Evolutionary conservation across 2,113 vertebrate species (phyloP).

Genomic region (mouse (Mus musculus)): DNA sequence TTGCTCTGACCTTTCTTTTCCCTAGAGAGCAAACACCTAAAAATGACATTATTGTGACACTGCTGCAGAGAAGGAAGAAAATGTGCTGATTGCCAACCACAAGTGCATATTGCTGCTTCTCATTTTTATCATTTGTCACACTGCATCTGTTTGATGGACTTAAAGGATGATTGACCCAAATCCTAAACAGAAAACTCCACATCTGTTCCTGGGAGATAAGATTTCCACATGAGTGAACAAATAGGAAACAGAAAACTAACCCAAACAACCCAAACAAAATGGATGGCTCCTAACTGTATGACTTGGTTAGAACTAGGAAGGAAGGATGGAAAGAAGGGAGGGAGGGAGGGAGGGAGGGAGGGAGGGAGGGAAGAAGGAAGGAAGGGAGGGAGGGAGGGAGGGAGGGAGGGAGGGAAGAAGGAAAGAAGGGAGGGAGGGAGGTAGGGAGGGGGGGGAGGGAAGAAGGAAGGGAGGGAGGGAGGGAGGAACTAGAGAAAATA

Average conservation of each 20-base stretch:
- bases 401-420: neutral
- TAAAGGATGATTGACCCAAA: neutral
- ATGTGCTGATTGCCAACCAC: neutral
- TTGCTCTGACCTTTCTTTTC: neutral
- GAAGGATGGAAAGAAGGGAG: neutral
- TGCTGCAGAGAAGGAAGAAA: neutral
- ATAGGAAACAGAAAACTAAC: constrained; percentile 14
- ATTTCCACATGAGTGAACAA: neutral
- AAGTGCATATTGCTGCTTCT: neutral
- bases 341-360: neutral
- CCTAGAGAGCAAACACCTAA: neutral
- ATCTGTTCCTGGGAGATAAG: constrained; percentile 45
- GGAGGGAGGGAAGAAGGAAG: no score
- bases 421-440: neutral
- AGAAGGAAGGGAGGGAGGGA: neutral
- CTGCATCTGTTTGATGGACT: neutral
- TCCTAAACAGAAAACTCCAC: neutral
- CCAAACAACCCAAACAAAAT: constrained; percentile 29
- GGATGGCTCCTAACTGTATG: neutral
- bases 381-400: neutral
- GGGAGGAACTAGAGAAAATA: neutral
- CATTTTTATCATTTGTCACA: neutral
- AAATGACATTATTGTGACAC: neutral
- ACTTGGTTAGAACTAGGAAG: neutral
- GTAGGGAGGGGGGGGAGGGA: neutral